Conservation (phyloP, 1,140 invertebrate genomes). For the Meloidogyne floridensis region DNA sequence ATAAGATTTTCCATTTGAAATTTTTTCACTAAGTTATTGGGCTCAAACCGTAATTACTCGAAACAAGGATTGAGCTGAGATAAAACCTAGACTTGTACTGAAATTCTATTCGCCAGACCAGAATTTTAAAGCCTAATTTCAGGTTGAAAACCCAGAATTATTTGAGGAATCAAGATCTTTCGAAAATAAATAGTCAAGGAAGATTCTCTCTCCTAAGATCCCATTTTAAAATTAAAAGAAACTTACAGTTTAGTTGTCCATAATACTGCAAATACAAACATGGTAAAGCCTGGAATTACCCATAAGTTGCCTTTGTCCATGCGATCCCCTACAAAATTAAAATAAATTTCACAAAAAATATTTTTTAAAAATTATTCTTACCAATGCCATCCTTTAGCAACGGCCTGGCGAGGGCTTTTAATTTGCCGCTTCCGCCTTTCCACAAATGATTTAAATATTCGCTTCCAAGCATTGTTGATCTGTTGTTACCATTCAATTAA, state of each 20-base stretch:
- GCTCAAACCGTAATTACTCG: too few relatives aligned
- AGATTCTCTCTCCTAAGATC: too few relatives aligned
- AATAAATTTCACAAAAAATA: neutral
- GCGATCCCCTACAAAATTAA: conserved; percentile 19
- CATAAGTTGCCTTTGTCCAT: conserved; percentile 46
- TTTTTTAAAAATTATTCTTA: neutral
- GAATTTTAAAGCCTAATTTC: too few relatives aligned
- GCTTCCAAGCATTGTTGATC: conserved; percentile 73
- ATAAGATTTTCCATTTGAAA: neutral
- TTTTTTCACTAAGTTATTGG: too few relatives aligned
- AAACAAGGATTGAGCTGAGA: too few relatives aligned
- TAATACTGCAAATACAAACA: conserved; percentile 38
- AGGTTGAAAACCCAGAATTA: too few relatives aligned
- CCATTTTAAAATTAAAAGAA: too few relatives aligned
- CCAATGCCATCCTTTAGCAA: conserved; percentile 43
- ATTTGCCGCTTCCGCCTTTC: conserved; percentile 24
- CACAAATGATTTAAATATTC: conserved; percentile 72
- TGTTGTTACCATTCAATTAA: conserved; percentile 9
- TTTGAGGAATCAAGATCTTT: too few relatives aligned
- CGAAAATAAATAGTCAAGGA: too few relatives aligned
- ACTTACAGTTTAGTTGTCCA: conserved; percentile 47
- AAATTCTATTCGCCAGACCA: too few relatives aligned
- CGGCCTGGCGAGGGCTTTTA: conserved; percentile 31
- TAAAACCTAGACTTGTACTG: too few relatives aligned
- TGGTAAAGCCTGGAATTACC: conserved; percentile 42